Conservation (phyloP, 1,140 invertebrate species). For the Dreissena rostriformis region DNA sequence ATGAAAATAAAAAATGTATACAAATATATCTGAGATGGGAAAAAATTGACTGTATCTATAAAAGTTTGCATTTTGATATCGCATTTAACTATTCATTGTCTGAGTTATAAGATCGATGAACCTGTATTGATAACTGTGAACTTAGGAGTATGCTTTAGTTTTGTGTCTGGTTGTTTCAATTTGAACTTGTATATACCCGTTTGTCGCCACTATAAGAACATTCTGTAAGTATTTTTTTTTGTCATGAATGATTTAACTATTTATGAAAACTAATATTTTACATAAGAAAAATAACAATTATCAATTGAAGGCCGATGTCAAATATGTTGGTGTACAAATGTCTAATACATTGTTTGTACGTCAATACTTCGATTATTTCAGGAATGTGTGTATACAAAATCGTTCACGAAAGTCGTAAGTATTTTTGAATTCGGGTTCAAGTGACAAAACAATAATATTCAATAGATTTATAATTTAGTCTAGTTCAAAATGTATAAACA, state of each 20-base stretch:
- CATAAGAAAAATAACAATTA: not conserved
- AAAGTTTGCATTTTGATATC: no score
- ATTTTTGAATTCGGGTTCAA: not conserved
- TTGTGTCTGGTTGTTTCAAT: no score
- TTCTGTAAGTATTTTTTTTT: not conserved
- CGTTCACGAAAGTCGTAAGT: not conserved
- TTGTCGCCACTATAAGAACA: no score
- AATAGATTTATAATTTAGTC: not conserved
- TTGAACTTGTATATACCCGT: no score
- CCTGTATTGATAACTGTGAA: no score
- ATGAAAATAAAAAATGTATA: no score
- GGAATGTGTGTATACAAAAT: not conserved
- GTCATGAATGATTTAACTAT: not conserved
- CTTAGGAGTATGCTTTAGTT: no score
- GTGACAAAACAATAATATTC: constrained; percentile 1
- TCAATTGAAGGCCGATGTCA: not conserved
- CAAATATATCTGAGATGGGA: not conserved
- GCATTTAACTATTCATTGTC: no score
- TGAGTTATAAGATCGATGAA: no score
- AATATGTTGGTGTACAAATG: not conserved
- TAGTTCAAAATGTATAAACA: not conserved
- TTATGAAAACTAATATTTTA: not conserved
- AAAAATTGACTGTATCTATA: not conserved
- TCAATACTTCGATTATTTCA: not conserved
- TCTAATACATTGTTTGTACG: not conserved